Evolutionary conservation across 2,888 invertebrate genomes (phyloP).

Genomic region (Odiellus spinosus): DNA sequence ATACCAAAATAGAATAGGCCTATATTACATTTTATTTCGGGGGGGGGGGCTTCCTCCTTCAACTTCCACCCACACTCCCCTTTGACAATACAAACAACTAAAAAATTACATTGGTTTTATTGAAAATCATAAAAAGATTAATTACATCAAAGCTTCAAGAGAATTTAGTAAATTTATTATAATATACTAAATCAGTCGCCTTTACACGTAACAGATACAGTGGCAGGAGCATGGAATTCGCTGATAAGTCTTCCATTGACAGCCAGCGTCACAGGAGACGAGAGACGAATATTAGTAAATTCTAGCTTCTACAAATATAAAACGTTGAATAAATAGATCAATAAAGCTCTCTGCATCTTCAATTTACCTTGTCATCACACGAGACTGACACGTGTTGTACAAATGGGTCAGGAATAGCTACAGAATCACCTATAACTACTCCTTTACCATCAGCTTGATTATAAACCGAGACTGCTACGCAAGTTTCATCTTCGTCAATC

Average conservation of each 20-base stretch:
- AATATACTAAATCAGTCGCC: too few species aligned
- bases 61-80: too few species aligned
- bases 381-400: conserved; percentile 11
- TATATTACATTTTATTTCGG: too few species aligned
- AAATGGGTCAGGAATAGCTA: conserved; percentile 41
- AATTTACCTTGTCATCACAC: conserved; percentile 11
- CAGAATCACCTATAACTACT: conserved; percentile 65
- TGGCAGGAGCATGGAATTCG: too few species aligned
- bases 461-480: conserved; percentile 61
- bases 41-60: too few species aligned
- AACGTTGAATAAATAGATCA: not conserved
- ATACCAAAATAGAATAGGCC: too few species aligned
- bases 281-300: conserved; percentile 58
- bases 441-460: conserved; percentile 68
- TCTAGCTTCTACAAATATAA: conserved; percentile 21
- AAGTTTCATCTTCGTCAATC: conserved; percentile 51
- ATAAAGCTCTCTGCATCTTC: not conserved
- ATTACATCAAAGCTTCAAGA: too few species aligned
- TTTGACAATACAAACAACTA: too few species aligned
- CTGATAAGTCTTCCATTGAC: conserved; percentile 59
- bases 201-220: too few species aligned
- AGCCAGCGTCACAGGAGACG: conserved; percentile 53
- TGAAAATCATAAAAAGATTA: too few species aligned
- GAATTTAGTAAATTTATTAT: too few species aligned
- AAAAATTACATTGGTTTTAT: too few species aligned